Evolutionary conservation across 2,888 invertebrate species (phyloP).

Genomic region (Leucoptera coffeella): DNA sequence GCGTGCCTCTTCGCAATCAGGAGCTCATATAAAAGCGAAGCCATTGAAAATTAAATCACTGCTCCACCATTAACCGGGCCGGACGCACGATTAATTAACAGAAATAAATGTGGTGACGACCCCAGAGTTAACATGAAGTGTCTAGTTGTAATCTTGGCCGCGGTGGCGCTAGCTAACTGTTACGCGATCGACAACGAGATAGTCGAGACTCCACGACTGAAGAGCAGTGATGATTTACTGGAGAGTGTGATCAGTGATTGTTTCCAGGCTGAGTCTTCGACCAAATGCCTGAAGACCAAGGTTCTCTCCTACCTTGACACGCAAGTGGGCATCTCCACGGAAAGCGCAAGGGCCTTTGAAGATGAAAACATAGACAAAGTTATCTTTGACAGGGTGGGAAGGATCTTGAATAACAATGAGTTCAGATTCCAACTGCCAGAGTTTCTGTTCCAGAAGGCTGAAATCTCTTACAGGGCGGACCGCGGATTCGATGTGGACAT

Average conservation of each 20-base stretch:
- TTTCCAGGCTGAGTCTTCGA: slow-evolving; percentile 59
- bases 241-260: slow-evolving; percentile 68
- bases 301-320: slow-evolving; percentile 72
- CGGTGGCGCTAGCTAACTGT: slow-evolving; percentile 36
- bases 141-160: slow-evolving; percentile 45
- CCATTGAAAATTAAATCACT: slow-evolving; percentile 56
- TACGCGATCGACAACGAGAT: slow-evolving; percentile 53
- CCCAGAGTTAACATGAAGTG: slow-evolving; percentile 34
- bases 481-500: slow-evolving; percentile 60
- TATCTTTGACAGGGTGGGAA: slow-evolving; percentile 65
- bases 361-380: slow-evolving; percentile 65
- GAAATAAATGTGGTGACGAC: slow-evolving; percentile 38
- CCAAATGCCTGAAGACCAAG: slow-evolving; percentile 69
- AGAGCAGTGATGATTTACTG: slow-evolving; percentile 63
- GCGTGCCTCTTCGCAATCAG: slow-evolving; percentile 50
- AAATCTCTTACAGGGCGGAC: slow-evolving; percentile 61
- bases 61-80: slow-evolving; percentile 45
- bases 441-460: slow-evolving; percentile 61
- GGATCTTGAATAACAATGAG: slow-evolving; percentile 68
- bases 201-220: slow-evolving; percentile 45
- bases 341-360: slow-evolving; percentile 55
- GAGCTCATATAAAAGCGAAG: slow-evolving; percentile 61
- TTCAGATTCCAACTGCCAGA: slow-evolving; percentile 68
- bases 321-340: slow-evolving; percentile 56
- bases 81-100: slow-evolving; percentile 40